Evolutionary conservation across 2,888 invertebrate genomes (phyloP), one percentile per base, ranked within the genome.

Genomic region (Bellardia bayeri): DNA sequence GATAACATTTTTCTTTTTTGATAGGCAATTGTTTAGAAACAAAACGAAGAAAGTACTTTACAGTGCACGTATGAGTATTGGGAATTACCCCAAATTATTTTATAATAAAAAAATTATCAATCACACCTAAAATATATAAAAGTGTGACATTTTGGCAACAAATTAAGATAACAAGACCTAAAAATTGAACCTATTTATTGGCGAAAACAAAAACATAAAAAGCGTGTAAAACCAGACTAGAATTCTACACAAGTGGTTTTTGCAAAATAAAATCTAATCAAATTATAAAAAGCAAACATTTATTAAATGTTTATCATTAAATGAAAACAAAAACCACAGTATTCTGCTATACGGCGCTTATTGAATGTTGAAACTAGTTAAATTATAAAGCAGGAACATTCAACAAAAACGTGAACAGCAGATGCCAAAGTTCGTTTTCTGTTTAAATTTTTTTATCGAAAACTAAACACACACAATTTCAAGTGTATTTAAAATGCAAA

Each of bases 401-500:
- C 81, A 63, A n/a, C 66, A 78, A 68, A 78, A 84, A 74, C 87
- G 87, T 87, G 87, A 87, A 84, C 84, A 87, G 40, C 79, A 69
- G 71, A 71, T 83, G 75, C 69, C 76, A 84, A 66, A 81, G 66
- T 76, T 83, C 45, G 66, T 71, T 83, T 54, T 37, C 54, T 69
- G 40, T 51, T 69, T 45, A 66, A 6, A 7, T 51, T 66, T 64
- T 58, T 56, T 37, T 54, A 40, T 66, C 37, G 49, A 56, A 23
- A 16, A 30, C 30, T 72, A 40, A 56, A 45, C 56, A 37, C 14
- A n/a, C 45, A 66, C 7, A 13, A 69, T 61, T 68, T 56, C 13
- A 68, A 69, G 30, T 68, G 14, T 11, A 51, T 45, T 68, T 45
- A 2, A 68, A 68, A 30, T 45, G 42, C 16, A 45, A 58, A 58